phyloP scores from a whole-genome alignment of 2,113 vertebrate genomes.

The Regulus satrapa region DNA sequence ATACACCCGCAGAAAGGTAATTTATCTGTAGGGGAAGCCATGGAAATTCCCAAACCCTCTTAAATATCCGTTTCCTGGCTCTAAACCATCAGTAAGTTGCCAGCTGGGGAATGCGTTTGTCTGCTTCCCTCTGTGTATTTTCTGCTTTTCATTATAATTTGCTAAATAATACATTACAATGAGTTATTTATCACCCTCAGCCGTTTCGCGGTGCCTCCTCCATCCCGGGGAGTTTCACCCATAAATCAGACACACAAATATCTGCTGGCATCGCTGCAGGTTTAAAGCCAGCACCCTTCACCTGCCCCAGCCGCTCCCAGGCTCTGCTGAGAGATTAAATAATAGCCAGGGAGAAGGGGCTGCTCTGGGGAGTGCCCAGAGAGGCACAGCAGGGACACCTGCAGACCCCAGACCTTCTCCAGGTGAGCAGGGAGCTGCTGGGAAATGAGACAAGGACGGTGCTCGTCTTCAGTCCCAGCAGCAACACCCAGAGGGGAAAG shows the following conservation, averaged over 20 bases:
- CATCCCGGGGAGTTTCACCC: not conserved
- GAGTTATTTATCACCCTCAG: conserved; percentile 2
- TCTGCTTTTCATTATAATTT: conserved; percentile 52
- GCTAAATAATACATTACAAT: conserved; percentile 25
- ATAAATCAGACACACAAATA: not conserved
- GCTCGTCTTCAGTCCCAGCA: not conserved
- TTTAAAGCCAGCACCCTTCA: not conserved
- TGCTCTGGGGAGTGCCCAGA: accelerated
- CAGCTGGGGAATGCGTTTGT: not conserved
- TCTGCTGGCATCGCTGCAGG: not conserved
- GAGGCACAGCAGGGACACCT: not conserved
- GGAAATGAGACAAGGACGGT: accelerated
- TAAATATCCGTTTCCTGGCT: not conserved
- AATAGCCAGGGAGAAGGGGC: not conserved
- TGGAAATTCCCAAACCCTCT: conserved; percentile 30
- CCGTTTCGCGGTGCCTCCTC: not conserved
- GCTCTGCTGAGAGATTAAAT: not conserved
- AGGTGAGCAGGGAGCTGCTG: not conserved
- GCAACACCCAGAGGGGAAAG: not conserved
- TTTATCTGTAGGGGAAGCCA: not conserved
- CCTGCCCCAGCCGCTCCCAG: not conserved
- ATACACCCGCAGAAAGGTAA: not conserved
- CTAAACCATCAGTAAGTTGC: not conserved
- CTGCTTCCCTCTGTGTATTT: conserved; percentile 1
- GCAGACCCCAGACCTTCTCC: not conserved